These are phyloP conservation scores for Macrosoma leucophasiata DNA, from an alignment of 2,888 invertebrate genomes.

Conservation along the genomic window DNA sequence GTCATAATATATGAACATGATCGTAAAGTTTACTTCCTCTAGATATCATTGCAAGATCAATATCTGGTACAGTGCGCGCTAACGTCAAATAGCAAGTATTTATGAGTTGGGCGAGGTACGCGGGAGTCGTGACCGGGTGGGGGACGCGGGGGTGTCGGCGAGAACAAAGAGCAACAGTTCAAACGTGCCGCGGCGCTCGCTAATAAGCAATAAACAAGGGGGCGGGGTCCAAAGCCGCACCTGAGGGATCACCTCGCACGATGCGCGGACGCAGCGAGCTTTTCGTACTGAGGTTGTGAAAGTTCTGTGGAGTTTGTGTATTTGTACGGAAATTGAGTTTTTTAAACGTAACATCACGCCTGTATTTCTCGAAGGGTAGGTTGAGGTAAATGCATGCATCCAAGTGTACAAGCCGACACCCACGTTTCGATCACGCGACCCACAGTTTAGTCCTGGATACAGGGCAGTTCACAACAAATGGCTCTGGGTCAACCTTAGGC, in stretches of 20 bases:
- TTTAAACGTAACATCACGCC: no score
- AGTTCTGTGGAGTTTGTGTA: no score
- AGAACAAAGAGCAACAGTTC: constrained; percentile 70
- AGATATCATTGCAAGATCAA: constrained; percentile 66
- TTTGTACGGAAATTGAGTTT: no score
- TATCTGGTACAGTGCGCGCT: constrained; percentile 57
- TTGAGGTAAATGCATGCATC: no score
- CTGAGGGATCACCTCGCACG: constrained; percentile 70
- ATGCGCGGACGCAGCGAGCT: constrained; percentile 12
- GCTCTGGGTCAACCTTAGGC: no score
- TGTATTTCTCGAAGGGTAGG: no score
- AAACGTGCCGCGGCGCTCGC: constrained; percentile 69
- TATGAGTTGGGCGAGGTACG: constrained; percentile 66
- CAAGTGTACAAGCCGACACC: no score
- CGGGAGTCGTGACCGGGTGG: constrained; percentile 58
- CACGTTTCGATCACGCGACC: no score
- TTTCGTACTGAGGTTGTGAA: no score
- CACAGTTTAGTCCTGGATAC: no score
- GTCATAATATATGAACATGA: constrained; percentile 23
- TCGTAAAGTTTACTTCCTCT: constrained; percentile 54
- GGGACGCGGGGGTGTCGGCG: constrained; percentile 46
- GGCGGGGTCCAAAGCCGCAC: constrained; percentile 67
- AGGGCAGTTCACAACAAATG: no score
- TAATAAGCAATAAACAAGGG: constrained; percentile 77
- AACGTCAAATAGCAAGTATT: constrained; percentile 72